Evolutionary conservation across 1,140 invertebrate genomes (phyloP), one percentile per base, ranked within the genome.

Genomic region (Heliothis virescens): DNA sequence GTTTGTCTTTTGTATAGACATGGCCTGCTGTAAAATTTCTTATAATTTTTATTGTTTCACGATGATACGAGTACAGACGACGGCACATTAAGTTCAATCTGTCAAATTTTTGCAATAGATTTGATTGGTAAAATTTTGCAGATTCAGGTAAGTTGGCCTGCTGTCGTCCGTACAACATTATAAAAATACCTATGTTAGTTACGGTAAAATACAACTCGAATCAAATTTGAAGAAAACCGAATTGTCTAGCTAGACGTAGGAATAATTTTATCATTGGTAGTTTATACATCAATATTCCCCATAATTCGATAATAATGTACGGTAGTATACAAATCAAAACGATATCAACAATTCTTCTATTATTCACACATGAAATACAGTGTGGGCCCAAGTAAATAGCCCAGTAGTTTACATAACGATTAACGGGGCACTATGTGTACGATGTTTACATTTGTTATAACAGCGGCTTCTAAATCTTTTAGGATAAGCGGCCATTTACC

Each of bases 331-430:
- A 71, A 71, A 71, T 52, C 48, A 41, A 26, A 71, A 26, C 29
- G 29, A 21, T 50, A 69, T 69, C 67, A 52, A 52, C 18, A 26
- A 52, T 71, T 21, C 16, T 26, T 71, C 52, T 52, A 71, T 52
- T 53, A 71, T 71, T 71, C 67, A 52, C 18, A 16, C 67, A 71
- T 52, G 67, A 52, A 71, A 53, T 48, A 67, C 41, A 65, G 18
- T 53, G 67, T 71, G 67, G 52, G 67, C 21, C 29, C 21, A 71
- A 71, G 67, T 71, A 71, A 71, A 71, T 71, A 71, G 67, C 67
- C 47, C 48, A 67, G 9, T 55, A 60, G 41, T 77, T 29, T 78
- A 67, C 75, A 65, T 78, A 57, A 48, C 41, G 41, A 60, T 76
- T 76, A 76, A 76, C 73, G 34, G 29, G 21, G 41, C 57, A 57